These are phyloP conservation scores for Drosophila testacea DNA, from an alignment of 2,888 invertebrate species.

Conservation along the genomic window DNA sequence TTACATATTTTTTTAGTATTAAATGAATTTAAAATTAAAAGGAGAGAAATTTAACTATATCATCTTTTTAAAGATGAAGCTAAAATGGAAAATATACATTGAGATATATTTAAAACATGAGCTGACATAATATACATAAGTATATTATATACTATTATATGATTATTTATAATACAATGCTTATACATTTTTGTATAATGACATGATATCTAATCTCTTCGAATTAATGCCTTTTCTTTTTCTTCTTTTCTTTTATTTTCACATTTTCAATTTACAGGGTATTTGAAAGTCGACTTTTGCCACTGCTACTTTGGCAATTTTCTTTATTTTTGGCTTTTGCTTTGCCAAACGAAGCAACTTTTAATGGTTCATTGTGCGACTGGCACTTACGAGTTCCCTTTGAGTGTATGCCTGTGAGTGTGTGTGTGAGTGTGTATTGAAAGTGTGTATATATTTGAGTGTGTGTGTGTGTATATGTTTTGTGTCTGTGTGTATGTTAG, in stretches of 20 bases:
- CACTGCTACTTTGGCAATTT: conserved; percentile 24
- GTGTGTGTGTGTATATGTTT: conserved; percentile 16
- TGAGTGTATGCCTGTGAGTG: conserved; percentile 22
- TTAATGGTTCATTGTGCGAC: conserved; percentile 77
- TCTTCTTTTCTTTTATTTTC: too few species aligned
- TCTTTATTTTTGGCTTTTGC: conserved; percentile 38
- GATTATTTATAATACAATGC: too few species aligned
- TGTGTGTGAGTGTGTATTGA: conserved; percentile 12
- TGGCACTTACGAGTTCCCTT: conserved; percentile 61
- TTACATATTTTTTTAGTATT: too few species aligned
- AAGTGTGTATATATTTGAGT: neutral
- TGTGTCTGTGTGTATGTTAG: conserved; percentile 34
- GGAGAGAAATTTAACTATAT: too few species aligned
- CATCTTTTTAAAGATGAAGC: too few species aligned
- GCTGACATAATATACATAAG: too few species aligned
- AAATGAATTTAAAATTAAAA: too few species aligned
- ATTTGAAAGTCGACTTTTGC: neutral
- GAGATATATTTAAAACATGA: too few species aligned
- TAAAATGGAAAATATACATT: too few species aligned
- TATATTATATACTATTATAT: too few species aligned
- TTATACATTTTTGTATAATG: neutral
- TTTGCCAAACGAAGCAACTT: conserved; percentile 71
- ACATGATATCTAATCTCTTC: neutral
- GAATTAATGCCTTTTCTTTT: rapidly evolving
- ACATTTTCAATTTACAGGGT: conserved; percentile 17